These are phyloP conservation scores for Hypocryptadius cinnamomeus DNA, from an alignment of 2,113 vertebrate genomes.

Conservation along the genomic window DNA sequence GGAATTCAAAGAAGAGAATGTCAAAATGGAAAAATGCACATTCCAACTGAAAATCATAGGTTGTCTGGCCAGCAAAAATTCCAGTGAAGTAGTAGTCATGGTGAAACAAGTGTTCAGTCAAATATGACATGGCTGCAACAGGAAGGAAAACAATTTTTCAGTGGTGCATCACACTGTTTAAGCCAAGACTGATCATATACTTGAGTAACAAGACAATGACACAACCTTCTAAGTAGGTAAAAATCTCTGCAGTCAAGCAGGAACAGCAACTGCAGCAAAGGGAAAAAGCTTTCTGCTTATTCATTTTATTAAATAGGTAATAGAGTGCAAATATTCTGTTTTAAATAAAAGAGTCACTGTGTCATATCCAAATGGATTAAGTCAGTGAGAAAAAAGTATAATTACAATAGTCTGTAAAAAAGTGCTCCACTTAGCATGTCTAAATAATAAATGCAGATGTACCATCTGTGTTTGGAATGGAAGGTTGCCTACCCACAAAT, in stretches of 20 bases:
- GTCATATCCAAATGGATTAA: neutral
- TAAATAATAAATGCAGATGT: conserved; percentile 35
- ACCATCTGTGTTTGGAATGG: neutral
- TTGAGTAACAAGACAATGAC: neutral
- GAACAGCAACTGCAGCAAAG: neutral
- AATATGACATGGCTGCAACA: neutral
- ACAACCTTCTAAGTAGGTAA: neutral
- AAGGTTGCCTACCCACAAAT: conserved; percentile 5
- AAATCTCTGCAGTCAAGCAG: neutral
- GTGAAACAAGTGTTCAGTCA: neutral
- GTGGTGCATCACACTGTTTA: neutral
- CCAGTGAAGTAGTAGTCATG: neutral
- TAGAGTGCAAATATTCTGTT: neutral
- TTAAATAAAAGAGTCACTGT: neutral
- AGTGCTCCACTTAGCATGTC: neutral
- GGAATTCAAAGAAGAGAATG: neutral
- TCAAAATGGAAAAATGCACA: neutral
- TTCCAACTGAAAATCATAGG: neutral
- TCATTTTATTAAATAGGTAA: neutral
- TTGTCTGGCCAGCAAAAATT: neutral
- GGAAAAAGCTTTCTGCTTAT: neutral
- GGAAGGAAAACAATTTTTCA: neutral
- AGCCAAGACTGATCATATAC: neutral
- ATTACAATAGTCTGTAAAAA: neutral
- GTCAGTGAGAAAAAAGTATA: neutral